A percentile compares a stretch with the other conserved stretches of the same genome.
Evolutionary conservation across 2,797 vertebrate genomes (phyloP).

Genomic region (Bryconaethiops microstoma): DNA sequence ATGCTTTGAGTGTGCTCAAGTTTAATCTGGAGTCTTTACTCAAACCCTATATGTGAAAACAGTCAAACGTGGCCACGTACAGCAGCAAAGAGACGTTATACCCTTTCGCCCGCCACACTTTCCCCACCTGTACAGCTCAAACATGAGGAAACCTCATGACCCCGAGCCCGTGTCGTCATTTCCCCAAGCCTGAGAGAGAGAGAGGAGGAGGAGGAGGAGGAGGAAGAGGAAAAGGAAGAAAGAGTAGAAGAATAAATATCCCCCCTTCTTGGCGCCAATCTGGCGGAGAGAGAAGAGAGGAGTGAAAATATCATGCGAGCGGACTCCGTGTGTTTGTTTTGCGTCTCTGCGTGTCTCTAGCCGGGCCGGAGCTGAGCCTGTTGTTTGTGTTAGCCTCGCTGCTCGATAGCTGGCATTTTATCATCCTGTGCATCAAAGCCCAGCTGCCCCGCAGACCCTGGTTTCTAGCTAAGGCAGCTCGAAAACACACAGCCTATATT

Average conservation of each 20-base stretch:
- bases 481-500: background rate
- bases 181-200: constrained; percentile 60
- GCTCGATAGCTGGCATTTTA: constrained; percentile 48
- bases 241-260: constrained; percentile 52
- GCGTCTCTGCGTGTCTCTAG: background rate
- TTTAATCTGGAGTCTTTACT: background rate
- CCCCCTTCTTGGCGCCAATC: constrained; percentile 74
- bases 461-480: background rate
- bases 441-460: constrained; percentile 11
- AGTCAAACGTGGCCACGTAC: background rate
- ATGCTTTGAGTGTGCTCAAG: background rate
- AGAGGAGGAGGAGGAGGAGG: constrained; percentile 25
- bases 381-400: constrained; percentile 30
- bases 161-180: constrained; percentile 65
- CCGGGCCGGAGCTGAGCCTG: background rate
- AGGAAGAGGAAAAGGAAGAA: constrained; percentile 34
- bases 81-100: background rate
- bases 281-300: constrained; percentile 47
- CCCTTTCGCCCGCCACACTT: background rate
- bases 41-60: background rate
- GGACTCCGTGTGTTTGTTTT: background rate
- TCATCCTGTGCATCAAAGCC: constrained; percentile 38
- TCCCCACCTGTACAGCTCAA: constrained; percentile 17
- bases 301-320: constrained; percentile 15
- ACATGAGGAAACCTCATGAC: constrained; percentile 52